Conservation (phyloP, 1,140 invertebrate species). For the Zaprionus gabonicus region DNA sequence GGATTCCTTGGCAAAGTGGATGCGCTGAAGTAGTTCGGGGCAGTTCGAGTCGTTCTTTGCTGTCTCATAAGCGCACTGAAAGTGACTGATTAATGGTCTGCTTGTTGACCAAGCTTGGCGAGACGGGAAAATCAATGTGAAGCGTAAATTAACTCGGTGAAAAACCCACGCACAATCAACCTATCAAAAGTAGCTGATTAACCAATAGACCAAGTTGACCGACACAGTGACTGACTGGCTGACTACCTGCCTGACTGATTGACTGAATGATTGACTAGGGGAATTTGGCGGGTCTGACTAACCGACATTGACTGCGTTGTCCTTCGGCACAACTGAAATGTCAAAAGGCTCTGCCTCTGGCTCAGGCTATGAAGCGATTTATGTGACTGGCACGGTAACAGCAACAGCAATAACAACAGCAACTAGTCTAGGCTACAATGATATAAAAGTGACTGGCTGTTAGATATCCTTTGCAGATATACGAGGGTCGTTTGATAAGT, state of each 20-base stretch:
- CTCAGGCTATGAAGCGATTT: conserved; percentile 37
- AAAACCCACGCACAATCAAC: conserved; percentile 28
- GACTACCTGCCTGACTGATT: conserved; percentile 23
- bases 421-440: background rate
- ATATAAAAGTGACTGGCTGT: background rate
- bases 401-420: conserved; percentile 16
- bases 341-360: conserved; percentile 61
- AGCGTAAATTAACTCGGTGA: conserved; percentile 31
- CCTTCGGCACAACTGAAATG: conserved; percentile 66
- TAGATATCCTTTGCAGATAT: background rate
- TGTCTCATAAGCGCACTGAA: conserved; percentile 23
- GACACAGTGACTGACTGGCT: conserved; percentile 19
- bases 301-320: conserved; percentile 50
- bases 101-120: conserved; percentile 6
- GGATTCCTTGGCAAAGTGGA: conserved; percentile 7
- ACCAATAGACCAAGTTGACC: conserved; percentile 18
- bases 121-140: conserved; percentile 59
- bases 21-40: conserved; percentile 6
- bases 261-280: conserved; percentile 33
- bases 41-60: conserved; percentile 21
- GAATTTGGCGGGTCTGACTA: conserved; percentile 44
- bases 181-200: conserved; percentile 25
- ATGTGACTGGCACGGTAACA: conserved; percentile 58
- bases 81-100: conserved; percentile 42
- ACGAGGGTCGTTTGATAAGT: too few species aligned